Evolutionary conservation across 2,797 vertebrate genomes (phyloP).

Genomic region (Acanthurus leucopareius): DNA sequence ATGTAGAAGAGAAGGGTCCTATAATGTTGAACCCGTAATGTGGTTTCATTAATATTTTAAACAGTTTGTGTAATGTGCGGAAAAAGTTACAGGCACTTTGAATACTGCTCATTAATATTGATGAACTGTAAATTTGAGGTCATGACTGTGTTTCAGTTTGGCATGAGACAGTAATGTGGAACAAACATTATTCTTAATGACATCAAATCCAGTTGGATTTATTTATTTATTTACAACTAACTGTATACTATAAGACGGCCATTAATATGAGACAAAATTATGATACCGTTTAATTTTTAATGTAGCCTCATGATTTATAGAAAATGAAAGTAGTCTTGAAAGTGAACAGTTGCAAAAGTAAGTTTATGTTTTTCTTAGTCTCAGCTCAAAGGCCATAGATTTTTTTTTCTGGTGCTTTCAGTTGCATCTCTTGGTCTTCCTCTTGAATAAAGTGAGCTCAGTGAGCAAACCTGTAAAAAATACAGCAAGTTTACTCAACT

Average conservation of each 20-base stretch:
- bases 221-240: neutral
- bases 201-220: neutral
- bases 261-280: neutral
- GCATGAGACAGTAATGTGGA: neutral
- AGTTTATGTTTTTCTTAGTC: neutral
- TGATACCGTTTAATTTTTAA: too few species aligned
- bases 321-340: neutral
- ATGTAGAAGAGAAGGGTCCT: neutral
- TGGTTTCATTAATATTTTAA: slow-evolving; percentile 1
- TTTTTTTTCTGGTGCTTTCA: neutral
- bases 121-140: neutral
- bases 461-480: neutral
- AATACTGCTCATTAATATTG: neutral
- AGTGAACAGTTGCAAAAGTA: neutral
- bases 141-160: neutral
- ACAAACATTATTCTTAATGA: too few species aligned
- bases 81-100: neutral
- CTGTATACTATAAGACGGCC: neutral
- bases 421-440: neutral
- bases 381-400: neutral
- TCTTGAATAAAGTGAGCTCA: neutral
- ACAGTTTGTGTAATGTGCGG: neutral
- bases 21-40: neutral
- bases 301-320: neutral
- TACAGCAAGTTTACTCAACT: neutral